A percentile compares a stretch with the other conserved stretches of the same genome.
Conservation (phyloP, 2,113 vertebrate species). For the Turnix velox region DNA sequence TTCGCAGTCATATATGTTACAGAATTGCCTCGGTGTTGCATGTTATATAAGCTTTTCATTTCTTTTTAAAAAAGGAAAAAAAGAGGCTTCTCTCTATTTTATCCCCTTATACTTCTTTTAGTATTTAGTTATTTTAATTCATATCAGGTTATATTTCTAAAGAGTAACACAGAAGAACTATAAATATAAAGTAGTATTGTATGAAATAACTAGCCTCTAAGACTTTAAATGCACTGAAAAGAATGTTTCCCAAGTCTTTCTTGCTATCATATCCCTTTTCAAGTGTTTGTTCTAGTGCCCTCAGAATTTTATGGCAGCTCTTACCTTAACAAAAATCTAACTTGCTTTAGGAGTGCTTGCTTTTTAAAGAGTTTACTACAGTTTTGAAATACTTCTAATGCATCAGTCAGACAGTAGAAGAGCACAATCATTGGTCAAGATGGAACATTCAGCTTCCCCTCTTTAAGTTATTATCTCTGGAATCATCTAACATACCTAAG, state of each 20-base stretch:
- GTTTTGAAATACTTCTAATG: not conserved
- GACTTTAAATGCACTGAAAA: not conserved
- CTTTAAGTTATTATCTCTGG: not conserved
- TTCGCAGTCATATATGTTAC: not conserved
- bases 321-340: not conserved
- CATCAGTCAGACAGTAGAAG: not conserved
- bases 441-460: rapidly evolving
- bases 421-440: rapidly evolving
- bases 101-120: not conserved
- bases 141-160: not conserved
- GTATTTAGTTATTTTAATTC: no score
- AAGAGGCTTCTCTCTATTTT: not conserved
- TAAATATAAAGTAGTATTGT: not conserved
- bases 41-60: not conserved
- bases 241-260: not conserved
- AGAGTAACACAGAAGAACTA: not conserved
- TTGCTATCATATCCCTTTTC: not conserved
- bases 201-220: not conserved
- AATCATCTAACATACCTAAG: not conserved
- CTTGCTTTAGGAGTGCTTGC: not conserved
- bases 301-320: not conserved
- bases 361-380: not conserved
- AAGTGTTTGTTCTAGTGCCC: not conserved
- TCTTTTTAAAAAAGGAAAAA: not conserved
- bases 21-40: not conserved